These are phyloP conservation scores for Periophthalmodon schlosseri DNA, from an alignment of 2,113 vertebrate species.

Conservation along the genomic window DNA sequence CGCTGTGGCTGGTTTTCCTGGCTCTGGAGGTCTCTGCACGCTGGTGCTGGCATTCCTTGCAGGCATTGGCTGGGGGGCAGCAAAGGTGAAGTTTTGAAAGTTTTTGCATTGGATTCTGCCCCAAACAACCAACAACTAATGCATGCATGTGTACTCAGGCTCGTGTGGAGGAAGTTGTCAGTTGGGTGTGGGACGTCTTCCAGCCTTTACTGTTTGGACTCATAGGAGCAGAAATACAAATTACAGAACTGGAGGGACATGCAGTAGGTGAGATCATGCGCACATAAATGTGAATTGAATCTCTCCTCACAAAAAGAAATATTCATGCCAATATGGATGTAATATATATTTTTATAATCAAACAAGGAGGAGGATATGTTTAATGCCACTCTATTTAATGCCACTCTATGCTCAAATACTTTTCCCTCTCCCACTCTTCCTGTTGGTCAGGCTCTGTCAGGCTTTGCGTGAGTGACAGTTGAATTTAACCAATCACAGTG, in stretches of 20 bases:
- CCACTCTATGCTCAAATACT: not conserved
- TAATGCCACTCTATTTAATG: not conserved
- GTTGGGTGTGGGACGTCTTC: slow-evolving; percentile 87
- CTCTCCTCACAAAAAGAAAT: slow-evolving; percentile 14
- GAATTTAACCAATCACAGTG: too few relatives aligned
- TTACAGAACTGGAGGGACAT: slow-evolving; percentile 81
- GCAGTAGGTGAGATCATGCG: slow-evolving; percentile 84
- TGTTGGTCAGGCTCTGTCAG: too few relatives aligned
- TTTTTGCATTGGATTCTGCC: not conserved
- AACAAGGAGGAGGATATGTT: slow-evolving; percentile 11
- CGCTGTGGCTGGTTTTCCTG: slow-evolving; percentile 84
- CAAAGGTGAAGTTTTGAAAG: slow-evolving; percentile 79
- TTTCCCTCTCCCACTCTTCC: not conserved
- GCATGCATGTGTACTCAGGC: slow-evolving; percentile 65
- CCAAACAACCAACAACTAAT: not conserved
- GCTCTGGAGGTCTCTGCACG: slow-evolving; percentile 92
- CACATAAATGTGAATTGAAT: not conserved
- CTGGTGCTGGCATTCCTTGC: slow-evolving; percentile 90
- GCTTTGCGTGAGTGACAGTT: too few relatives aligned
- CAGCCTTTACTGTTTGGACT: slow-evolving; percentile 94
- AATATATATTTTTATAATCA: slow-evolving; percentile 54
- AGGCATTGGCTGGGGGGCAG: slow-evolving; percentile 83
- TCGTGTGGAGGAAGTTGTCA: slow-evolving; percentile 84
- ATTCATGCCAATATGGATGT: slow-evolving; percentile 46
- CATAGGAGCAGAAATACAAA: slow-evolving; percentile 90